Percentiles rank a stretch among this genome's conserved stretches.
These are phyloP conservation scores for Apostichopus leukothele DNA, from an alignment of 53 echinoderm and acorn worm genomes.

Conservation along the genomic window DNA sequence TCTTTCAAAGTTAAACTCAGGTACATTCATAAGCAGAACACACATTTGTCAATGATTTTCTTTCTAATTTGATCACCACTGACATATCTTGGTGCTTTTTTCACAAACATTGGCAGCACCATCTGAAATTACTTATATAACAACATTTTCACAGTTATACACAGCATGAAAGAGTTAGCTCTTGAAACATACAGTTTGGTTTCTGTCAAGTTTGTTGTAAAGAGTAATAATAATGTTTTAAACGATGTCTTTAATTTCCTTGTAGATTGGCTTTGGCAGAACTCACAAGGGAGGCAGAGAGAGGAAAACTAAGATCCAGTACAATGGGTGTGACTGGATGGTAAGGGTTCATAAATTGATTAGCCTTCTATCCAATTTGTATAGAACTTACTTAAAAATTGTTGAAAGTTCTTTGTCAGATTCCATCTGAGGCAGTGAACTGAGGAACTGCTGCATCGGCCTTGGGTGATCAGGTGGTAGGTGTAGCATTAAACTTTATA, in stretches of 20 bases:
- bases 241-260: not conserved
- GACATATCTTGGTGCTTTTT: not conserved
- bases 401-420: too few species aligned
- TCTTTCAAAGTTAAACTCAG: too few species aligned
- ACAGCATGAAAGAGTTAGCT: not conserved
- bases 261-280: constrained; percentile 38
- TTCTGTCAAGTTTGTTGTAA: not conserved
- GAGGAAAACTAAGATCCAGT: constrained; percentile 21
- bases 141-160: not conserved
- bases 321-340: constrained; percentile 42
- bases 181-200: too few species aligned
- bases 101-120: not conserved
- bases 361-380: too few species aligned
- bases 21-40: too few species aligned
- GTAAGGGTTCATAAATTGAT: not conserved
- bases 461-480: too few species aligned
- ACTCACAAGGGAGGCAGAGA: constrained; percentile 21
- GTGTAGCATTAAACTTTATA: too few species aligned
- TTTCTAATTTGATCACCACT: not conserved
- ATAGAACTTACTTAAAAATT: too few species aligned
- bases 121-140: not conserved
- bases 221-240: not conserved
- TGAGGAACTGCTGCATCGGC: too few species aligned
- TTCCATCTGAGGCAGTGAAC: too few species aligned
- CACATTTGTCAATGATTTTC: too few species aligned